A percentile compares a stretch with the other conserved stretches of the same genome.
phyloP scores from a whole-genome alignment of 1,140 invertebrate genomes.

The Cyphomyrmex costatus region DNA sequence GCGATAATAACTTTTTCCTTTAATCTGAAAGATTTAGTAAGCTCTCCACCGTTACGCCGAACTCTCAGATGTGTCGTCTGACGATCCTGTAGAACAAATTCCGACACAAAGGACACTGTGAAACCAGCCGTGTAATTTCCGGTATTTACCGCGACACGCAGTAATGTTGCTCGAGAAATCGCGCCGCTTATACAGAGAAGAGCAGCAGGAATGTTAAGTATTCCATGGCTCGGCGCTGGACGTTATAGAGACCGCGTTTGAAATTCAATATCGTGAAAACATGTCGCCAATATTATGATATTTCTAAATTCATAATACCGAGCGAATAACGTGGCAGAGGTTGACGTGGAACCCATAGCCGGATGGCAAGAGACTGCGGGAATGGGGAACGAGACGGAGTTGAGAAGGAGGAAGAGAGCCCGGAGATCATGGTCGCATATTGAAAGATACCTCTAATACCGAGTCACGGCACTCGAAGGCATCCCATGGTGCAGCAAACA shows the following conservation, averaged over 20 bases:
- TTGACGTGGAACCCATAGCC: slow-evolving; percentile 37
- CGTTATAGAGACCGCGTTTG: slow-evolving; percentile 52
- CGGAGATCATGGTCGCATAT: slow-evolving; percentile 72
- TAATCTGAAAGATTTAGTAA: not conserved
- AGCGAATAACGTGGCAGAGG: slow-evolving; percentile 65
- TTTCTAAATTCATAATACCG: slow-evolving; percentile 77
- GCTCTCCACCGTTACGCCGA: not conserved
- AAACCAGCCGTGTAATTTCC: slow-evolving; percentile 52
- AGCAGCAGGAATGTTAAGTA: slow-evolving; percentile 38
- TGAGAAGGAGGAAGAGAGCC: not conserved
- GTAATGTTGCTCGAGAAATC: slow-evolving; percentile 37
- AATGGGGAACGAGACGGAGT: not conserved
- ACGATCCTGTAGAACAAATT: slow-evolving; percentile 41
- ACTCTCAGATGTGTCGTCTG: not conserved
- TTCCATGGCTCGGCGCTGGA: slow-evolving; percentile 29
- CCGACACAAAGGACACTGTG: slow-evolving; percentile 50
- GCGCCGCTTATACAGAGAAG: slow-evolving; percentile 32
- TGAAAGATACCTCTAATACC: slow-evolving; percentile 76
- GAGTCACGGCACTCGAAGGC: slow-evolving; percentile 60
- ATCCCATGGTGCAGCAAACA: slow-evolving; percentile 63
- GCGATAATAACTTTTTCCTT: not conserved
- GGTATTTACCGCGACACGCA: slow-evolving; percentile 51
- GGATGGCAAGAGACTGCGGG: not conserved
- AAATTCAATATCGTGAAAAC: slow-evolving; percentile 79
- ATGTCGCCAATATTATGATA: slow-evolving; percentile 78